Conservation (phyloP, 1,140 invertebrate genomes). For the Zaprionus camerounensis region DNA sequence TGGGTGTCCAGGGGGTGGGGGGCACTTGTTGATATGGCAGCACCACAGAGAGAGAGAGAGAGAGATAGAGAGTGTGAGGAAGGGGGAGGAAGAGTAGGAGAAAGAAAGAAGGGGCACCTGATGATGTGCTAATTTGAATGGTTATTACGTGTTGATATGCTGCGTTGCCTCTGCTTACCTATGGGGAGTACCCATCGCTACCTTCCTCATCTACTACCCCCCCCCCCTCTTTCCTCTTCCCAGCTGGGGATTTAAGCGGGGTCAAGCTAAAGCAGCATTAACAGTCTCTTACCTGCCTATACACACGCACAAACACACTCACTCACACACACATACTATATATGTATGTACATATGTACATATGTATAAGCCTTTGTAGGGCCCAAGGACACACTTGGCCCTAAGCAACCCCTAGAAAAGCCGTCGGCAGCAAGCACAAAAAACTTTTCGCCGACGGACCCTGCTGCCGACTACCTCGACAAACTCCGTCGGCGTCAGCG, state of each 20-base stretch:
- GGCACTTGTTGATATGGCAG: conserved; percentile 73
- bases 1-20: conserved; percentile 36
- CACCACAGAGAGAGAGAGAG: conserved; percentile 5
- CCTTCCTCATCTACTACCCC: not conserved
- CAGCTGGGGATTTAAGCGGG: not conserved
- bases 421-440: conserved; percentile 56
- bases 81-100: not conserved
- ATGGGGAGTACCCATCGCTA: not conserved
- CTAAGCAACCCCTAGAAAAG: conserved; percentile 54
- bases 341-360: conserved; percentile 23
- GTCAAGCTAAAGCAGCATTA: conserved; percentile 31
- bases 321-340: not conserved
- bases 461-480: conserved; percentile 20
- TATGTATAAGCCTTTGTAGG: conserved; percentile 44
- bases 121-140: conserved; percentile 51
- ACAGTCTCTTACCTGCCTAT: conserved; percentile 39
- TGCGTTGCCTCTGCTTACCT: conserved; percentile 3
- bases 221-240: not conserved
- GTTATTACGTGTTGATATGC: conserved; percentile 47
- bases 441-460: conserved; percentile 49
- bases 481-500: not conserved
- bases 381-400: conserved; percentile 57
- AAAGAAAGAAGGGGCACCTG: not conserved
- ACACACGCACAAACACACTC: not conserved
- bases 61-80: not conserved